These are phyloP conservation scores for Cheilosia grossa DNA, from an alignment of 2,888 invertebrate species.

Conservation along the genomic window DNA sequence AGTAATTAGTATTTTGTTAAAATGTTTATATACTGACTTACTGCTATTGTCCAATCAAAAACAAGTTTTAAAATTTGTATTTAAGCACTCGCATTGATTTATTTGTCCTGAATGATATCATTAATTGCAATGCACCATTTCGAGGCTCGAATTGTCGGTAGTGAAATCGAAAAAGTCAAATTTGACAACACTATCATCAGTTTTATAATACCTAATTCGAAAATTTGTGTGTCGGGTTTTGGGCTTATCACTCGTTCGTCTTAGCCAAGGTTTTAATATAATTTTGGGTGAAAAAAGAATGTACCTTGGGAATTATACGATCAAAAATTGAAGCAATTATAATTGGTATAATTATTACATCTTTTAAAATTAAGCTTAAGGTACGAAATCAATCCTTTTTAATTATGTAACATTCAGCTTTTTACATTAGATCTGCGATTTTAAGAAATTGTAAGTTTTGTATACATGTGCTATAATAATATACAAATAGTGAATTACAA, in stretches of 20 bases:
- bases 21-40: too few species aligned
- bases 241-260: neutral
- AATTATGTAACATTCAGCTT: constrained; percentile 53
- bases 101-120: neutral
- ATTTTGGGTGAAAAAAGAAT: constrained; percentile 34
- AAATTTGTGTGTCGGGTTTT: constrained; percentile 43
- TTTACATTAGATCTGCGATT: neutral
- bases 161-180: constrained; percentile 12
- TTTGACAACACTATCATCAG: constrained; percentile 43
- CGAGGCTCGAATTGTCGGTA: constrained; percentile 28
- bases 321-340: constrained; percentile 12
- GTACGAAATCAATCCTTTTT: constrained; percentile 21
- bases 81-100: neutral
- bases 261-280: constrained; percentile 1
- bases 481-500: too few species aligned
- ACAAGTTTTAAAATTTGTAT: neutral
- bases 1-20: too few species aligned
- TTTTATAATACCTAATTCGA: constrained; percentile 51
- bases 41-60: neutral
- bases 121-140: neutral
- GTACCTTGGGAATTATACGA: constrained; percentile 27
- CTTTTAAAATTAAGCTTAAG: constrained; percentile 39
- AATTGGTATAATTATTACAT: constrained; percentile 40
- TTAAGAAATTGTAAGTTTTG: too few species aligned
- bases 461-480: too few species aligned